Evolutionary conservation across 2,888 invertebrate genomes (phyloP).

Genomic region (Aleiodes leptofemur): DNA sequence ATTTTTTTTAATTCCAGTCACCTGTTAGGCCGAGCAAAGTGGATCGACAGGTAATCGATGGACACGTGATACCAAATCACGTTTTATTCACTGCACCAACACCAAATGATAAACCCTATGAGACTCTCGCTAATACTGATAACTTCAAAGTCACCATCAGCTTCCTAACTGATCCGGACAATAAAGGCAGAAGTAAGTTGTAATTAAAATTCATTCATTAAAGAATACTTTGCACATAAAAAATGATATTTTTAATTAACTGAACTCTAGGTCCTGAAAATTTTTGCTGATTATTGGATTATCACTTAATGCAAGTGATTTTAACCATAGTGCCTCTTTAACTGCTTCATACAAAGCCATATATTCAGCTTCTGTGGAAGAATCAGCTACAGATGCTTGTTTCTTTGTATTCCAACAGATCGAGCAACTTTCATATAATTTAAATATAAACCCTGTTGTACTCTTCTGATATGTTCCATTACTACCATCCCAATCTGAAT

Average conservation of each 20-base stretch:
- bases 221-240: too few species aligned
- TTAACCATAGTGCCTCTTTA: too few species aligned
- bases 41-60: constrained; percentile 90
- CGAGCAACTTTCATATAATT: neutral
- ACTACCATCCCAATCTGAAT: too few species aligned
- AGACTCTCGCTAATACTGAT: constrained; percentile 89
- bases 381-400: too few species aligned
- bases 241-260: neutral
- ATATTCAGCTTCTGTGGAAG: too few species aligned
- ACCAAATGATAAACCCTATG: constrained; percentile 83
- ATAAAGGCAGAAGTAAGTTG: constrained; percentile 78
- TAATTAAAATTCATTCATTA: neutral
- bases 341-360: too few species aligned
- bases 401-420: neutral
- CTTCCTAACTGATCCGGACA: constrained; percentile 84
- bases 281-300: too few species aligned
- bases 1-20: constrained; percentile 75
- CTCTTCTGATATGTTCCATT: too few species aligned
- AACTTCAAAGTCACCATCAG: constrained; percentile 89
- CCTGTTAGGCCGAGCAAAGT: constrained; percentile 84
- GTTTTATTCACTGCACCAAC: constrained; percentile 92
- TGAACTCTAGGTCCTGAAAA: too few species aligned
- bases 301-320: too few species aligned
- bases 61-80: constrained; percentile 91
- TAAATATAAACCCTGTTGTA: too few species aligned